These are phyloP conservation scores for Anguilla japonica DNA, from an alignment of 2,113 vertebrate genomes.

Conservation along the genomic window DNA sequence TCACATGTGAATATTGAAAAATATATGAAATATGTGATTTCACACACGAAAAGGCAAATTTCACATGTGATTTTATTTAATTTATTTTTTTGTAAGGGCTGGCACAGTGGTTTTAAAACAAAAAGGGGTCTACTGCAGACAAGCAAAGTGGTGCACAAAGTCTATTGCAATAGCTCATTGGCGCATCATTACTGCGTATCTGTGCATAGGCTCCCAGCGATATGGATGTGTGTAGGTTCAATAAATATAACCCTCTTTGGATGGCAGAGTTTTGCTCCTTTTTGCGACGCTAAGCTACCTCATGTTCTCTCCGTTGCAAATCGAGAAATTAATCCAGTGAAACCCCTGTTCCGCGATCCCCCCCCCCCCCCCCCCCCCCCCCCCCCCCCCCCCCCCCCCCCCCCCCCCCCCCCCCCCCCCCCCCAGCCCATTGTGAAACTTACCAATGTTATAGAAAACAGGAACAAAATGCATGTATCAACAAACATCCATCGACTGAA, in stretches of 20 bases:
- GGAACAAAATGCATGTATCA: background rate
- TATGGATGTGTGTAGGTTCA: constrained; percentile 10
- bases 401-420: too few relatives aligned
- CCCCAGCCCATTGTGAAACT: background rate
- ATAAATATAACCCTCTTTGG: constrained; percentile 13
- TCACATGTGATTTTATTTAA: too few relatives aligned
- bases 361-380: too few relatives aligned
- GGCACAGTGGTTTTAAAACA: background rate
- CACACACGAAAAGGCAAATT: too few relatives aligned
- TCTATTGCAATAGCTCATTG: constrained; percentile 26
- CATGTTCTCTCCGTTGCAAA: background rate
- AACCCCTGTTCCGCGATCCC: background rate
- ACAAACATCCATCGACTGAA: background rate
- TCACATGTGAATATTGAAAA: too few relatives aligned
- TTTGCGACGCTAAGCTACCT: constrained; percentile 1
- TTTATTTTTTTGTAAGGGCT: too few relatives aligned
- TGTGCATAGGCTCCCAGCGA: constrained; percentile 22
- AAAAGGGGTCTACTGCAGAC: background rate
- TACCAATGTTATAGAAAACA: background rate
- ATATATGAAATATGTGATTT: too few relatives aligned
- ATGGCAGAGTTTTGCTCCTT: constrained; percentile 6
- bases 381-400: too few relatives aligned
- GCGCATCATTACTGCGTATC: constrained; percentile 12
- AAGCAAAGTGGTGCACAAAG: background rate
- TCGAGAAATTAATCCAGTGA: background rate